phyloP scores from a whole-genome alignment of 2,888 invertebrate species.

The Acanthococcus lagerstroemiae region DNA sequence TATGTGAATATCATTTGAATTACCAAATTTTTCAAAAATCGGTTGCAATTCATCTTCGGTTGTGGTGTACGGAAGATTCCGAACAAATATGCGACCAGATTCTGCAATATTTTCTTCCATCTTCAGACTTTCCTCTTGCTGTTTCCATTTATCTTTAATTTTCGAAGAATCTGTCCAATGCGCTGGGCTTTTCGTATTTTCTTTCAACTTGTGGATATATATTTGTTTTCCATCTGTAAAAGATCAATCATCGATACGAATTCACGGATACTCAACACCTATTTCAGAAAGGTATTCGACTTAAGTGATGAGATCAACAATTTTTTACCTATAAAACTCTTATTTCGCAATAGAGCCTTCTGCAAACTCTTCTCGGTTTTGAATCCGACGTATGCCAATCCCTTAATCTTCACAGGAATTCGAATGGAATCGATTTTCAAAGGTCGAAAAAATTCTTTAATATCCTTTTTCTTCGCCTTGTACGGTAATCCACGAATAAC shows the following conservation, averaged over 20 bases:
- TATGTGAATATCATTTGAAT: conserved; percentile 21
- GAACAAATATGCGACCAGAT: conserved; percentile 83
- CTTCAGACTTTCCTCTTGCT: conserved; percentile 52
- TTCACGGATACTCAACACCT: not conserved
- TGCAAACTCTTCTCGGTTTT: conserved; percentile 67
- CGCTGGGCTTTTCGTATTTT: conserved; percentile 29
- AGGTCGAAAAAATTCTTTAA: conserved; percentile 76
- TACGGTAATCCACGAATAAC: conserved; percentile 70
- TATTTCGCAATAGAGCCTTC: conserved; percentile 68
- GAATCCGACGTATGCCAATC: conserved; percentile 87
- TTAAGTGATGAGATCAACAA: not conserved
- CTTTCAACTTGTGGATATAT: conserved; percentile 42
- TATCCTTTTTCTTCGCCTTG: conserved; percentile 68
- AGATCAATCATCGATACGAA: not conserved
- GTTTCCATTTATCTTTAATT: conserved; percentile 55
- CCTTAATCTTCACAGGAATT: conserved; percentile 62
- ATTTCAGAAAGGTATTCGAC: not conserved
- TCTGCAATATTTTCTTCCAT: conserved; percentile 73
- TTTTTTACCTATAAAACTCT: conserved; percentile 66
- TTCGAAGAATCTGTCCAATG: conserved; percentile 44
- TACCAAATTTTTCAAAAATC: conserved; percentile 76
- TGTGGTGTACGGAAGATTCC: conserved; percentile 79
- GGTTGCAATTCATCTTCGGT: conserved; percentile 75
- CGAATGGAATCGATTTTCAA: conserved; percentile 67
- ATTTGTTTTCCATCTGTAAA: conserved; percentile 52